Evolutionary conservation across 2,797 vertebrate species (phyloP), one percentile per base, ranked within the genome.

Genomic region (Phrynocephalus forsythii): DNA sequence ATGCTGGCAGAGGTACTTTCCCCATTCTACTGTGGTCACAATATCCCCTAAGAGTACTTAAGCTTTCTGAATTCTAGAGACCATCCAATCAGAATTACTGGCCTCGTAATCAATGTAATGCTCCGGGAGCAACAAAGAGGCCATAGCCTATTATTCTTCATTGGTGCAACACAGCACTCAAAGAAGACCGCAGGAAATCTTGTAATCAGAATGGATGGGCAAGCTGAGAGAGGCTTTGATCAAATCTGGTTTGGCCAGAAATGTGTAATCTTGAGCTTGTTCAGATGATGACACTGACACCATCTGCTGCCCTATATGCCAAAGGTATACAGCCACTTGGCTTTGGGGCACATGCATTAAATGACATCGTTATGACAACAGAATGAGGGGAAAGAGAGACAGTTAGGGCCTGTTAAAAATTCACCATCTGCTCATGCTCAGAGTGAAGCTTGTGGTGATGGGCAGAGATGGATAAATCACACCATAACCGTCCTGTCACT

Each of bases 171-270:
- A 86, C 48, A 91, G 84, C 77, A 91, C 88, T 81, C 76, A 11
- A 1, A 83, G 26, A 92, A n/a, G 86, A 89, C 75, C 56, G 85
- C 89, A 82, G 92, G 86, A 89, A 90, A 88, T 1, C 56, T 38
- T 89, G 82, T 86, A 73, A 92, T 93, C 79, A 86, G 86, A 89
- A 95, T 87, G 82, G 82, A 93, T 81, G 81, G 56, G 80, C 85
- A 83, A 68, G 89, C 86, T 86, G 84, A 18, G 1, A 76, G 69
- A 89, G 69, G 79, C 60, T 92, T 91, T 84, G 84, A 33, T 0
- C 13, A 77, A 88, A 82, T 44, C 75, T 86, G 33, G 88, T 89
- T 90, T 67, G 89, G 77, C 52, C 38, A 85, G 72, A 86, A 92
- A 72, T 87, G 48, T 13, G 0, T 87, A 86, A 90, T 6, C 56